Percentiles rank a stretch among this genome's conserved stretches.
phyloP scores from a whole-genome alignment of 37 sponge, comb jelly and placozoan species.

The Corticium candelabrum region DNA sequence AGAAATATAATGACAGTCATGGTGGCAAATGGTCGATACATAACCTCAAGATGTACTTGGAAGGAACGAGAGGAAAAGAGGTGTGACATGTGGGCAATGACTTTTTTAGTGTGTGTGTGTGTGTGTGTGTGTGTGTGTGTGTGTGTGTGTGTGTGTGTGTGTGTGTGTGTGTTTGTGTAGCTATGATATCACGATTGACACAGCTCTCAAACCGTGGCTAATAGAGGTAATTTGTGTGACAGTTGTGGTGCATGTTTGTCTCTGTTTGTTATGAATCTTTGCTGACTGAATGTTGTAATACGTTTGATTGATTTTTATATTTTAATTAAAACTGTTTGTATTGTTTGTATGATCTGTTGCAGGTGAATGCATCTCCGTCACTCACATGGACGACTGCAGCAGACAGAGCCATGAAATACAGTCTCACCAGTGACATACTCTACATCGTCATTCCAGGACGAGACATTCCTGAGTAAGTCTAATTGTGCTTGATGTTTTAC shows the following conservation, averaged over 20 bases:
- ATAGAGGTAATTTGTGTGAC: slow-evolving; percentile 94
- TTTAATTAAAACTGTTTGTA: background rate
- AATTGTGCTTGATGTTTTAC: no score
- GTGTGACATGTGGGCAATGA: slow-evolving; percentile 39
- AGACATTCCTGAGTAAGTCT: slow-evolving; percentile 24
- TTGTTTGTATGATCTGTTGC: no score
- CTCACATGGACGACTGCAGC: slow-evolving; percentile 75
- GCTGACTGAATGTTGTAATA: no score
- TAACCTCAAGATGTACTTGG: slow-evolving; percentile 68
- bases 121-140: background rate
- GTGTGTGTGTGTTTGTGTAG: slow-evolving; percentile 93
- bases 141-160: background rate
- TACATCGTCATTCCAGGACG: slow-evolving; percentile 75
- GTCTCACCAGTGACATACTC: slow-evolving; percentile 73
- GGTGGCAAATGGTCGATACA: slow-evolving; percentile 95
- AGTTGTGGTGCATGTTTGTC: no score
- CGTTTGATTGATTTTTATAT: background rate
- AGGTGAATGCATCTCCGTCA: slow-evolving; percentile 97
- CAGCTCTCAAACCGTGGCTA: slow-evolving; percentile 89
- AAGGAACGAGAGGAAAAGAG: slow-evolving; percentile 74
- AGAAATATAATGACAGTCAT: slow-evolving; percentile 88
- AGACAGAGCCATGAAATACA: slow-evolving; percentile 87
- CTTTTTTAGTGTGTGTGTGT: slow-evolving; percentile 27
- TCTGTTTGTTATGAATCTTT: no score
- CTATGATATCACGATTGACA: slow-evolving; percentile 93